Evolutionary conservation across 1,140 invertebrate species (phyloP), one percentile per base, ranked within the genome.

Genomic region (Drosophila quadrilineata): DNA sequence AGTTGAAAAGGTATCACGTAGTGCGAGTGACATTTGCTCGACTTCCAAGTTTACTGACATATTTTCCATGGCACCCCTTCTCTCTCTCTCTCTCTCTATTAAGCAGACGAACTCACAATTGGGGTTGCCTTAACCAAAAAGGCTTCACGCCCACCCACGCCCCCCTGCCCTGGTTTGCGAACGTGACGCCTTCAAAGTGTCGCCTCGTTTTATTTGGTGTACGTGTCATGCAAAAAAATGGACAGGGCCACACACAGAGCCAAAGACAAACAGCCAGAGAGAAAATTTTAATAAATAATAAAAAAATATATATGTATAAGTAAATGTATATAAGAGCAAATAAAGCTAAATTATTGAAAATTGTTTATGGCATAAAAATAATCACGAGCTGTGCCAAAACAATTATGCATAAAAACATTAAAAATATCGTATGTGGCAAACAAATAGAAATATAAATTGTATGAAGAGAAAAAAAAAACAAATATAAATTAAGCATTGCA

Each of bases 101-200:
- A n/a, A n/a, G n/a, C n/a, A n/a, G n/a, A n/a, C n/a, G n/a, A n/a
- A n/a, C n/a, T n/a, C n/a, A n/a, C 3, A 12, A 28, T 1, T 28
- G 21, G 14, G 12, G 29, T 36, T 12, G 21, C 16, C 43, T 19
- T 63, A n/a, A 60, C 56, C 76, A 71, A 58, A 49, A 77, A 64
- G 49, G 59, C 21, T 16, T 17, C 12, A 22, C 16, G 26, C 3
- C 3, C 45, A 16, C 19, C 16, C 9, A 29, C 14, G 26, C 22
- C 17, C 24, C 10, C 17, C 10, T 29, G 21, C 33, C 12, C 38
- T 26, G 26, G 24, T n/a, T n/a, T n/a, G n/a, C 17, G 36, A 22
- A 72, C 72, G 69, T 82, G 71, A 62, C 46, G 54, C 62, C 68
- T 68, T 67, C 57, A 79, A 65, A 79, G 75, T 79, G 75, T 71